Evolutionary conservation across 2,888 invertebrate species (phyloP).

Genomic region (Oligia fasciuncula): DNA sequence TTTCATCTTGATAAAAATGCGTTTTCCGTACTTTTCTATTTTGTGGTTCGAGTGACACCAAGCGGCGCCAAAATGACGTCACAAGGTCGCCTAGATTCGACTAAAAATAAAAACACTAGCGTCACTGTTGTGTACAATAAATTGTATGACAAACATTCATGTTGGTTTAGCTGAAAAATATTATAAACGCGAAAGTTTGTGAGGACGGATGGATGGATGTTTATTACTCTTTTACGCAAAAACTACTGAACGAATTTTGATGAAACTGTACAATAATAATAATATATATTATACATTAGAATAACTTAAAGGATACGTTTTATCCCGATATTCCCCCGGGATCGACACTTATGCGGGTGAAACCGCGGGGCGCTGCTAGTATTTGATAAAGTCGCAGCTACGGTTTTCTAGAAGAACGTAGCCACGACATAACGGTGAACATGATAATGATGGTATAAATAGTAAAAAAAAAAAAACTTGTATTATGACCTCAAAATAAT

Average conservation of each 20-base stretch:
- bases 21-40: constrained; percentile 11
- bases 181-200: no score
- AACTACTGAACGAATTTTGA: no score
- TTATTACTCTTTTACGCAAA: no score
- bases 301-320: no score
- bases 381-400: background rate
- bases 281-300: no score
- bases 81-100: constrained; percentile 46
- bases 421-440: no score
- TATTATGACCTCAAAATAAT: background rate
- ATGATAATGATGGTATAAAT: background rate
- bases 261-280: no score
- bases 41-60: background rate
- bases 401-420: background rate
- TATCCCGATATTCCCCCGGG: no score
- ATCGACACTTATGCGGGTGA: no score
- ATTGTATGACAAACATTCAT: constrained; percentile 10
- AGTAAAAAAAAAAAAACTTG: background rate
- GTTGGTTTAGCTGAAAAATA: background rate
- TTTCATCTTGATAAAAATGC: background rate
- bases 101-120: constrained; percentile 30
- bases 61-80: constrained; percentile 31
- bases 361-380: no score
- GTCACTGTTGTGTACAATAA: constrained; percentile 17
- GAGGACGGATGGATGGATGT: no score